These are phyloP conservation scores for Schizotus pectinicornis DNA, from an alignment of 2,888 invertebrate species.

Conservation along the genomic window DNA sequence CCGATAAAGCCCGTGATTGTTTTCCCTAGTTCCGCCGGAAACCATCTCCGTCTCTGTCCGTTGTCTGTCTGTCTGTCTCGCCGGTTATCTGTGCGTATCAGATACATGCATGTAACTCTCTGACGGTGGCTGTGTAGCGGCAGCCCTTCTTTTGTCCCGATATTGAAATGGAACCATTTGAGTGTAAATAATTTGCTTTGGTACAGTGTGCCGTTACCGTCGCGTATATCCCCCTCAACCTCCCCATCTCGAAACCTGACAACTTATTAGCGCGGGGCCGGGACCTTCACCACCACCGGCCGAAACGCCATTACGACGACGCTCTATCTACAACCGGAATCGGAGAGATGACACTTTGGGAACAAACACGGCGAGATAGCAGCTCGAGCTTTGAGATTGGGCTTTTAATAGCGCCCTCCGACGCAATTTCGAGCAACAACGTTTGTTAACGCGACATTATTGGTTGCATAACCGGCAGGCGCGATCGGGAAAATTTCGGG, in stretches of 20 bases:
- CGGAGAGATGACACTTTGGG: no score
- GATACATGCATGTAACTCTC: conserved; percentile 51
- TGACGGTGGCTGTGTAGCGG: conserved; percentile 39
- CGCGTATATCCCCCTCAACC: conserved; percentile 31
- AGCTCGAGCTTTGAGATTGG: no score
- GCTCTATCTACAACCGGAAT: background rate
- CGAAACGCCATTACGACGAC: background rate
- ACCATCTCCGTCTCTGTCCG: conserved; percentile 18
- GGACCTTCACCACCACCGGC: conserved; percentile 15
- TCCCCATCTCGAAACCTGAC: conserved; percentile 17
- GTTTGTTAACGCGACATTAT: no score
- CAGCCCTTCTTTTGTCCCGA: conserved; percentile 68
- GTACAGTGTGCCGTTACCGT: conserved; percentile 53
- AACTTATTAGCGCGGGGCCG: conserved; percentile 22
- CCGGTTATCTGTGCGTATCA: conserved; percentile 42
- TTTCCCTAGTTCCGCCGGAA: conserved; percentile 18
- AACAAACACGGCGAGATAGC: no score
- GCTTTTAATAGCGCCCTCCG: no score
- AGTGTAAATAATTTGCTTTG: conserved; percentile 74
- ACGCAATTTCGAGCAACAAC: no score
- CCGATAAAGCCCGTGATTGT: conserved; percentile 30
- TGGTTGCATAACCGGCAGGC: no score
- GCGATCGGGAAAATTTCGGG: no score
- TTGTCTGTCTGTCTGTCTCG: conserved; percentile 6
- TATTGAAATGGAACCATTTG: conserved; percentile 76